phyloP scores from a whole-genome alignment of 64 coral and sea anemone genomes.

The Trachythela sp. region DNA sequence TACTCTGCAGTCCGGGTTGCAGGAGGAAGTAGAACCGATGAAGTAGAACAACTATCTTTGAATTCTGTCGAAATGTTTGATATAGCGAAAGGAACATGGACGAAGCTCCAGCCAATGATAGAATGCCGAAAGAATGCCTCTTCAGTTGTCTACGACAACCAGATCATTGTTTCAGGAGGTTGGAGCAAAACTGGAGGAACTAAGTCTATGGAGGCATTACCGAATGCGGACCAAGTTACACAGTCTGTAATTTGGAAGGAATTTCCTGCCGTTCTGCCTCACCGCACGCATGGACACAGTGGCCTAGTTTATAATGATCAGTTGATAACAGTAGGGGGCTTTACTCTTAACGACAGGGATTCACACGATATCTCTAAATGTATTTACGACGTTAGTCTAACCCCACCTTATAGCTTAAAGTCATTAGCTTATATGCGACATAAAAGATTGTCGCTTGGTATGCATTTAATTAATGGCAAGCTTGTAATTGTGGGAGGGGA shows the following conservation, averaged over 20 bases:
- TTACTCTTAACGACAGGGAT: background rate
- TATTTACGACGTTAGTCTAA: background rate
- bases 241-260: background rate
- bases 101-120: background rate
- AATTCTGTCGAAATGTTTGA: background rate
- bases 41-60: background rate
- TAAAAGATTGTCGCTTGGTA: background rate
- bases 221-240: background rate
- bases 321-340: background rate
- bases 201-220: background rate
- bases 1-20: too few relatives aligned
- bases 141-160: background rate
- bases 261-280: background rate
- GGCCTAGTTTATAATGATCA: background rate
- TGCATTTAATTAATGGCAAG: background rate
- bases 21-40: background rate
- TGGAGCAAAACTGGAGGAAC: background rate
- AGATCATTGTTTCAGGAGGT: background rate
- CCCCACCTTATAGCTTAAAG: background rate
- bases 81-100: background rate
- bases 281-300: background rate
- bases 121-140: background rate
- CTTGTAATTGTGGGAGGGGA: background rate
- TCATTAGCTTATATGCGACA: background rate
- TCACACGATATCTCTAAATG: background rate